These are phyloP conservation scores for Parotocinclus haroldoi DNA, from an alignment of 2,797 vertebrate species.

Conservation along the genomic window DNA sequence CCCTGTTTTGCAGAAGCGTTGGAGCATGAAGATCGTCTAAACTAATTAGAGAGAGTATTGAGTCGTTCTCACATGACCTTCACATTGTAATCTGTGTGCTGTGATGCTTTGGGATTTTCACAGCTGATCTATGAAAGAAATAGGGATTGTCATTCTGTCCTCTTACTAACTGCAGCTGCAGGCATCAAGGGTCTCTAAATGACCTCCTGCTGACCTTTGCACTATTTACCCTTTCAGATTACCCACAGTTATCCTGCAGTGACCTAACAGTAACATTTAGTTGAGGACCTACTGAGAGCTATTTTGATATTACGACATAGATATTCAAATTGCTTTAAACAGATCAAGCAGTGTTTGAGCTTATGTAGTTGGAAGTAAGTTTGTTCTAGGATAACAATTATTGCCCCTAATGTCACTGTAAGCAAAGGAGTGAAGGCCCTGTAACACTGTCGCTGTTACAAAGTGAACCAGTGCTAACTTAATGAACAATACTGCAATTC, in stretches of 20 bases:
- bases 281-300: not conserved
- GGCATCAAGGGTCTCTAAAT: not conserved
- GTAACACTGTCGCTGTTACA: too few species aligned
- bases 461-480: too few species aligned
- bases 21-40: constrained; percentile 24
- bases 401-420: too few species aligned
- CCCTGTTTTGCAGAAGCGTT: constrained; percentile 20
- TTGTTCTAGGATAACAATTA: not conserved
- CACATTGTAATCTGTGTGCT: not conserved
- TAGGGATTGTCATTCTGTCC: not conserved
- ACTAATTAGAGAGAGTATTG: constrained; percentile 23
- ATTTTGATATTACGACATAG: not conserved
- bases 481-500: too few species aligned
- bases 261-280: not conserved
- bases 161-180: constrained; percentile 13
- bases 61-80: constrained; percentile 10
- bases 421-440: too few species aligned
- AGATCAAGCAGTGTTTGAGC: too few species aligned
- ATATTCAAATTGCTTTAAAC: not conserved
- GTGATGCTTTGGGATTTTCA: constrained; percentile 15
- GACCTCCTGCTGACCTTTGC: constrained; percentile 13
- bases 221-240: constrained; percentile 14
- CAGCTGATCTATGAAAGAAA: not conserved
- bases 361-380: not conserved
- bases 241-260: not conserved